Percentiles rank a stretch among this genome's conserved stretches.
Evolutionary conservation across 2,888 invertebrate genomes (phyloP).

Genomic region (Limenitis camilla): DNA sequence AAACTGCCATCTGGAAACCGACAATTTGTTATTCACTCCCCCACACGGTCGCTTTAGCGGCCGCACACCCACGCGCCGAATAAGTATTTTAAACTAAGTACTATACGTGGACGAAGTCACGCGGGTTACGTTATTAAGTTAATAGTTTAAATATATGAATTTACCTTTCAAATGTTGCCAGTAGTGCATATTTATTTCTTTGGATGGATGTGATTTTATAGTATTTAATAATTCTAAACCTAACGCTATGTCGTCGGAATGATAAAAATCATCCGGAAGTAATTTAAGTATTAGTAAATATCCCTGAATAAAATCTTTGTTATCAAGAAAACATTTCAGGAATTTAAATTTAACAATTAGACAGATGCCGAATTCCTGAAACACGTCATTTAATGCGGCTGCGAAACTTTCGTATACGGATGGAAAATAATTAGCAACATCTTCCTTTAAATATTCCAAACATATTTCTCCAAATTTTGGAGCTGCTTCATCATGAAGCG

Average conservation of each 20-base stretch:
- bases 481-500: conserved; percentile 28
- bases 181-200: conserved; percentile 44
- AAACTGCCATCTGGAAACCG: no score
- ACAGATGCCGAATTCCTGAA: conserved; percentile 16
- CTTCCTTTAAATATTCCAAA: conserved; percentile 39
- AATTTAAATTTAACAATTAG: conserved; percentile 21
- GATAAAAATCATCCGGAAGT: conserved; percentile 17
- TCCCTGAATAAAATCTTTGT: conserved; percentile 36
- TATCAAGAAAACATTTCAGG: conserved; percentile 33
- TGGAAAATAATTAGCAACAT: conserved; percentile 38
- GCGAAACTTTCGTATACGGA: conserved; percentile 43
- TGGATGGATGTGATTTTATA: conserved; percentile 34
- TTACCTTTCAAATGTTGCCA: conserved; percentile 8
- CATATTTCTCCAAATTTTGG: conserved; percentile 38
- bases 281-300: conserved; percentile 38
- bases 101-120: no score
- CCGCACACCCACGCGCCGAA: no score
- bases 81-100: no score
- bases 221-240: conserved; percentile 22
- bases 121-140: no score
- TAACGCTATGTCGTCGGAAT: conserved; percentile 13
- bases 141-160: no score
- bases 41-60: no score
- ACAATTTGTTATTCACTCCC: no score
- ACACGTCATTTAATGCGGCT: conserved; percentile 28